Conservation (phyloP, 2,113 vertebrate genomes). For the Lates calcarifer region DNA sequence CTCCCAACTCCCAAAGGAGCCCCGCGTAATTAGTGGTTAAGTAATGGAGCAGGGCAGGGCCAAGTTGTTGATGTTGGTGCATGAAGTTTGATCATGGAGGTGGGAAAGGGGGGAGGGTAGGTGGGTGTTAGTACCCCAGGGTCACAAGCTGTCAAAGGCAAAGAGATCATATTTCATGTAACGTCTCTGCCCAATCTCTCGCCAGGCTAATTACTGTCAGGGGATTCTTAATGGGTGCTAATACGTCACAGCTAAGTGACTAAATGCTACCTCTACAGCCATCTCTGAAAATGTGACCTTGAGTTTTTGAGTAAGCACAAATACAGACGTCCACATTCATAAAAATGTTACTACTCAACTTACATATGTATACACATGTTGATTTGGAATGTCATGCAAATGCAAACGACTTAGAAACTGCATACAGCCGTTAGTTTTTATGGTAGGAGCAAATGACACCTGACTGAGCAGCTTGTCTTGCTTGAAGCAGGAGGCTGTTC, state of each 20-base stretch:
- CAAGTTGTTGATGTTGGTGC: conserved; percentile 58
- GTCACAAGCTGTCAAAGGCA: conserved; percentile 46
- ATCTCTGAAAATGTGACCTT: conserved; percentile 13
- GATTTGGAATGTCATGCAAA: neutral
- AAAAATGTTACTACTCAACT: conserved; percentile 36
- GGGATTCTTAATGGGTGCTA: conserved; percentile 64
- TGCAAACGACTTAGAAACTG: neutral
- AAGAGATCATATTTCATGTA: conserved; percentile 60
- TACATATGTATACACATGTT: neutral
- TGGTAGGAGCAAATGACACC: neutral
- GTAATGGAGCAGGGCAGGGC: conserved; percentile 39
- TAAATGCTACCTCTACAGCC: neutral
- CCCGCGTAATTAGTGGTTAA: conserved; percentile 67
- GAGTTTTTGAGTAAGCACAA: neutral
- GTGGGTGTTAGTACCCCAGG: neutral
- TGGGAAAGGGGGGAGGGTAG: neutral
- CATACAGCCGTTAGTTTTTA: neutral
- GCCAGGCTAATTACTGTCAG: conserved; percentile 51
- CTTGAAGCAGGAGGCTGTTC: neutral
- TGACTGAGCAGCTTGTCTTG: conserved; percentile 7
- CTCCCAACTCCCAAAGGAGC: conserved; percentile 57
- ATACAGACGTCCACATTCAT: conserved; percentile 3
- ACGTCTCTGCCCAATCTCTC: conserved; percentile 11
- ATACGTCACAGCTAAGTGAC: conserved; percentile 21
- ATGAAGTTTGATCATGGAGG: conserved; percentile 20